Conservation (phyloP, 2,888 invertebrate species). For the Meteorus colon region DNA sequence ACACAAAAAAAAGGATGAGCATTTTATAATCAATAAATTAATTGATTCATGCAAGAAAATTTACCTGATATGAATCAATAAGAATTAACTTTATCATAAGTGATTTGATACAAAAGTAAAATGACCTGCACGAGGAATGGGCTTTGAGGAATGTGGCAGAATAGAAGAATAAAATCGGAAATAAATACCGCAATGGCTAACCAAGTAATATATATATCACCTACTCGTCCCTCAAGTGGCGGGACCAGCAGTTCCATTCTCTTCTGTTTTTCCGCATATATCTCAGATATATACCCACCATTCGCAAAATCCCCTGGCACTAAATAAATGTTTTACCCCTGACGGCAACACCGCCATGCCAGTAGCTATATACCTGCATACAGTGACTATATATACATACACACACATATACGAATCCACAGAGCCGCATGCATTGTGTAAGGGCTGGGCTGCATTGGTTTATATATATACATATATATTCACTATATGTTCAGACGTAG, state of each 20-base stretch:
- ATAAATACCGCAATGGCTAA: constrained; percentile 62
- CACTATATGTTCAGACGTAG: constrained; percentile 10
- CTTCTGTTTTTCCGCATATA: constrained; percentile 18
- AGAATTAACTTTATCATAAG: constrained; percentile 25
- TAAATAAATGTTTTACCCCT: constrained; percentile 71
- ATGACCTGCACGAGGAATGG: constrained; percentile 61
- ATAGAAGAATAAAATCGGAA: constrained; percentile 68
- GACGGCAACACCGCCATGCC: constrained; percentile 51
- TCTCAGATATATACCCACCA: constrained; percentile 52
- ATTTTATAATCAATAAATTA: too few relatives aligned
- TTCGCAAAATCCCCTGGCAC: constrained; percentile 68
- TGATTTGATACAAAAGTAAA: constrained; percentile 41
- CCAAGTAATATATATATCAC: constrained; percentile 61
- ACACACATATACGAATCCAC: constrained; percentile 59
- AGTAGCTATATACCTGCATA: constrained; percentile 41
- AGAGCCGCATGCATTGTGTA: constrained; percentile 57
- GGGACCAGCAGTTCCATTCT: constrained; percentile 46
- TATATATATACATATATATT: not conserved
- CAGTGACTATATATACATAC: not conserved
- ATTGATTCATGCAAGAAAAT: too few relatives aligned
- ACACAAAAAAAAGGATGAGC: too few relatives aligned
- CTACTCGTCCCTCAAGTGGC: constrained; percentile 59
- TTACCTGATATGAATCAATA: too few relatives aligned
- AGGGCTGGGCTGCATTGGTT: not conserved
- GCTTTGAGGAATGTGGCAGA: constrained; percentile 63